A percentile compares a stretch with the other conserved stretches of the same genome.
These are phyloP conservation scores for Lasiurus borealis DNA, from an alignment of 2,113 vertebrate species.

Conservation along the genomic window DNA sequence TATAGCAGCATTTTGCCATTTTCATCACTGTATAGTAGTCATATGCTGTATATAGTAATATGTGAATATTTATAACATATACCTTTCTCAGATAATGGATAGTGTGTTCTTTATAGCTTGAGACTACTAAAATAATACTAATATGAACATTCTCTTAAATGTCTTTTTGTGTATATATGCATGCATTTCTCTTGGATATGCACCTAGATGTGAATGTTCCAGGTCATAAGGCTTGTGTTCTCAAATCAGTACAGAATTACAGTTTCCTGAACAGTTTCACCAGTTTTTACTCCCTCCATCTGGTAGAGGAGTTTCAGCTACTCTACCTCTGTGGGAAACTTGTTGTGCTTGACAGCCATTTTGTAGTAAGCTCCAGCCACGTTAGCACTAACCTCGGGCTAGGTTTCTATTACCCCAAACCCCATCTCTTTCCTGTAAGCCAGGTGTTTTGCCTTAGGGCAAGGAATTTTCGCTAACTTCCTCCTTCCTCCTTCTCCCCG, in stretches of 20 bases:
- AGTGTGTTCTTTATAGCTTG: neutral
- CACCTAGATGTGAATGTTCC: neutral
- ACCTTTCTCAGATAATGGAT: neutral
- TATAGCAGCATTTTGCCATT: neutral
- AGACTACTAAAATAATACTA: neutral
- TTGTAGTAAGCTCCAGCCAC: too few species aligned
- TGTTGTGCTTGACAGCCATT: too few species aligned
- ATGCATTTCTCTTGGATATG: neutral
- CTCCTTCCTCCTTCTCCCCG: too few species aligned
- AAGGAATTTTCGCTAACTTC: too few species aligned
- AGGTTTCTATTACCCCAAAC: too few species aligned
- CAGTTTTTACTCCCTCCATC: neutral
- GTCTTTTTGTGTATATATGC: neutral
- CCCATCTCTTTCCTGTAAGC: too few species aligned
- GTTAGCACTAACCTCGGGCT: too few species aligned
- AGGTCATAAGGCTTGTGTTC: too few species aligned
- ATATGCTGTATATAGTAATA: neutral
- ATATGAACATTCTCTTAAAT: neutral
- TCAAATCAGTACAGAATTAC: neutral
- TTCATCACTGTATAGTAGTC: neutral
- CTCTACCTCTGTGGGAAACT: neutral
- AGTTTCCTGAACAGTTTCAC: neutral
- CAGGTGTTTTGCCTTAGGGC: too few species aligned
- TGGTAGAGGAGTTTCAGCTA: neutral
- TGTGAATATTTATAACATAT: neutral